phyloP scores from a whole-genome alignment of 2,797 vertebrate genomes.

The Austrolebias charrua region DNA sequence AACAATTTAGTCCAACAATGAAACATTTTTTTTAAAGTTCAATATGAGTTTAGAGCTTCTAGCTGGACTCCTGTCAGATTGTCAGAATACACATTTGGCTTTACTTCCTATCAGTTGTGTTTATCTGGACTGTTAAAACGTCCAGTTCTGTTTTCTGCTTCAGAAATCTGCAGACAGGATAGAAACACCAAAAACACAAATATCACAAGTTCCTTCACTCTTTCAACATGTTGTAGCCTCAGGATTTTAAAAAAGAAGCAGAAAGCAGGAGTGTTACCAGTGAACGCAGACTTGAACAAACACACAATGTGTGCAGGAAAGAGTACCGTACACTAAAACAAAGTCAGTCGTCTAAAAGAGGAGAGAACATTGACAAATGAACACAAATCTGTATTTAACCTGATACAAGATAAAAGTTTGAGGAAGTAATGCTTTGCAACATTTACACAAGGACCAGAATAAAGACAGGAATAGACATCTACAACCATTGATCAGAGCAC shows the following conservation, averaged over 20 bases:
- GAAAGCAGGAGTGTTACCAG: background rate
- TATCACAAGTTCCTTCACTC: background rate
- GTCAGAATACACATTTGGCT: background rate
- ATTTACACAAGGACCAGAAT: constrained; percentile 19
- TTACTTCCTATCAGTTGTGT: background rate
- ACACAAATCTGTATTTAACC: constrained; percentile 3
- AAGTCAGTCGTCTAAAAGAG: constrained; percentile 14
- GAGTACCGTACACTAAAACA: constrained; percentile 10
- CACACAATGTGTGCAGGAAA: constrained; percentile 21
- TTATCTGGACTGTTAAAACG: background rate
- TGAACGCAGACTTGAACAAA: constrained; percentile 9
- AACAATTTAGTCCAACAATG: constrained; percentile 19
- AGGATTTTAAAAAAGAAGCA: background rate
- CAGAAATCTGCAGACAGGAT: background rate
- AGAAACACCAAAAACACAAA: background rate
- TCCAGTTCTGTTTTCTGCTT: constrained; percentile 1
- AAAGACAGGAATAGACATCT: constrained; percentile 11
- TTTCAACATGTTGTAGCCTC: background rate
- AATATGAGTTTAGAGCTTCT: background rate
- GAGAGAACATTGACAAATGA: constrained; percentile 11
- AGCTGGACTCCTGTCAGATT: constrained; percentile 4
- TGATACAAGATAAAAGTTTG: constrained; percentile 11
- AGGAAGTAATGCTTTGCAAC: background rate
- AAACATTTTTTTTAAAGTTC: constrained; percentile 10
- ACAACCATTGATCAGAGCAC: constrained; percentile 32